Base-by-base conservation (phyloP, 2,888 invertebrate species). In the Brachynemurus nebulosus region DNA sequence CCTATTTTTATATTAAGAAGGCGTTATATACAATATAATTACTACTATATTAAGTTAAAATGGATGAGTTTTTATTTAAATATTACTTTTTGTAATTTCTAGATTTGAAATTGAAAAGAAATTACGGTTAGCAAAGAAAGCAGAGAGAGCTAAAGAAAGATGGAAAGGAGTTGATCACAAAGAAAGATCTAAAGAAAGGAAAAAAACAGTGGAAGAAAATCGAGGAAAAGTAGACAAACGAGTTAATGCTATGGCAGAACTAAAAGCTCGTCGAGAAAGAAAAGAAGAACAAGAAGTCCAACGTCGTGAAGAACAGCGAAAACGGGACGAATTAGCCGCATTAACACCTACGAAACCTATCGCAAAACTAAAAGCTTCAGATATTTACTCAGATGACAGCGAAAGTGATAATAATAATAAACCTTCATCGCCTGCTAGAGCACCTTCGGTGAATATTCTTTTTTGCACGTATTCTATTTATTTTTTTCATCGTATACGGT, bases 41-140 rank as follows among this genome's bases (percentile, higher is more conserved):
- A n/a, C n/a, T n/a, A n/a, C n/a, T n/a, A n/a, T n/a, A n/a, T n/a
- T n/a, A n/a, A n/a, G n/a, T n/a, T n/a, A n/a, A n/a, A n/a, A n/a
- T n/a, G n/a, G n/a, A n/a, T n/a, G n/a, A n/a, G n/a, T n/a, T n/a
- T n/a, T n/a, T n/a, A n/a, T n/a, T n/a, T n/a, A n/a, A n/a, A n/a
- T n/a, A n/a, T n/a, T n/a, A n/a, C 14, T 45, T 30, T 6, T 18
- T 19, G 11, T 27, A 45, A 45, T 50, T 57, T 57, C 41, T 50
- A 76, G 86, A 54, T 95, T 93, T 78, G 95, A 96, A 63, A 95
- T 96, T 46, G 93, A 96, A 59, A 82, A 92, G 48, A 95, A 95
- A 60, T 67, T 96, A 2, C 76, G 89, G 18, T 70, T 89, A 50
- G 91, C 89, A 0, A 81, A 80, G 53, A 83, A 80, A 53, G 76